Percentiles rank a stretch among this genome's conserved stretches.
phyloP scores from a whole-genome alignment of 2,797 vertebrate genomes.

The Philypnodon macrostomus region DNA sequence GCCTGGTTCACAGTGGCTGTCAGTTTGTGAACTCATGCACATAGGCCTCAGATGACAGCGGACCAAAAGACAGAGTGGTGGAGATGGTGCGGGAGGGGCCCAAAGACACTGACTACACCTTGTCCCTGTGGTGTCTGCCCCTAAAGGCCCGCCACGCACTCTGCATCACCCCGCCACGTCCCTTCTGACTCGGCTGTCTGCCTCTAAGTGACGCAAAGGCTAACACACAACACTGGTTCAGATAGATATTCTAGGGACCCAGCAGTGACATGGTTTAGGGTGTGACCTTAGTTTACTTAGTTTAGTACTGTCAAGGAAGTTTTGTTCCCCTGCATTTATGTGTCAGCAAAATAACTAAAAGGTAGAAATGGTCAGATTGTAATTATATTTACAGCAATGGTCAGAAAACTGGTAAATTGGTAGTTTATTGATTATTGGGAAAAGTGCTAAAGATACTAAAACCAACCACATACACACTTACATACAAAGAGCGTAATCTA shows the following conservation, averaged over 20 bases:
- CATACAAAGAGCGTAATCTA: too few species aligned
- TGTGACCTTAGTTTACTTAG: not conserved
- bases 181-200: constrained; percentile 37
- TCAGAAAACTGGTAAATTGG: too few species aligned
- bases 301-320: too few species aligned
- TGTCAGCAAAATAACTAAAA: too few species aligned
- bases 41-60: constrained; percentile 46
- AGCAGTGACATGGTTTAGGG: not conserved
- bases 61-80: constrained; percentile 14
- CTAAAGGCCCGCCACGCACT: constrained; percentile 37
- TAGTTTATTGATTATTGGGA: too few species aligned
- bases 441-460: too few species aligned
- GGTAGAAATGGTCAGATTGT: too few species aligned
- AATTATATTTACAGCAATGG: too few species aligned
- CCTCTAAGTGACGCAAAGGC: constrained; percentile 15
- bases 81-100: constrained; percentile 1
- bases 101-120: constrained; percentile 15
- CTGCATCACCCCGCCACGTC: constrained; percentile 15
- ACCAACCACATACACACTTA: too few species aligned
- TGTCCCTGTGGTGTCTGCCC: constrained; percentile 39
- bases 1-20: constrained; percentile 47
- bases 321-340: too few species aligned
- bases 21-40: constrained; percentile 58
- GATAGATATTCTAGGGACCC: not conserved
- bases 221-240: not conserved